Base-by-base conservation (phyloP, 2,113 vertebrate species). In the Panthera tigris region DNA sequence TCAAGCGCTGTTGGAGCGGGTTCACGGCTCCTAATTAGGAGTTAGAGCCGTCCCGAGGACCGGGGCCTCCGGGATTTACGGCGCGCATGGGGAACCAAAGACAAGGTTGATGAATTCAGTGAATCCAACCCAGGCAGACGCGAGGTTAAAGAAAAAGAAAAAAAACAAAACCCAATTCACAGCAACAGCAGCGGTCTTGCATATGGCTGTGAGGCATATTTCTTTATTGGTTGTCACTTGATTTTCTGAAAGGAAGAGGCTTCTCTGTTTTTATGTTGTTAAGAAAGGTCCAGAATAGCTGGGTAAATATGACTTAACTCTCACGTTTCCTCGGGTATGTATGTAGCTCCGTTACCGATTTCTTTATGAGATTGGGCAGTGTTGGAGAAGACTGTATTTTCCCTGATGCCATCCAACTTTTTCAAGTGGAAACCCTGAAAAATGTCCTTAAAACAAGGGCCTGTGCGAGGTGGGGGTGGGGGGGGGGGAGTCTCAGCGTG, bases 181-280 rank as follows among this genome's bases (percentile, higher is more conserved):
- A 0, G 74, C 65, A 31, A 8, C 57, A 16, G 0, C 66, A 25
- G 48, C 76, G 33, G 7, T 18, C n/a, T 81, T 55, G 74, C 79
- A 79, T 86, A 63, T 80, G 41, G 31, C 91, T 91, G 21, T 12
- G 27, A 89, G 68, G 41, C 65, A 1, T 52, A 55, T 61, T 90
- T 93, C 92, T 92, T 95, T 68, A 14, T 23, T 78, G 95, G 93
- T 48, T 97, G 82, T 15, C 57, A 11, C 92, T 73, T 36, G 95
- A 81, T 87, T 97, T 73, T 25, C 57, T 97, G 87, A 96, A 87
- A 84, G 57, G 94, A 95, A 73, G 65, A 21, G 61, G 48, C 4
- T 23, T 25, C 66, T 86, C 82, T 65, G 97, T 78, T 36, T 97
- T 85, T 91, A 91, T 82, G 90, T 98, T 96, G 65, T 79, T 95